Evolutionary conservation across 2,888 invertebrate species (phyloP), one percentile per base, ranked within the genome.

Genomic region (Athalia circularis): DNA sequence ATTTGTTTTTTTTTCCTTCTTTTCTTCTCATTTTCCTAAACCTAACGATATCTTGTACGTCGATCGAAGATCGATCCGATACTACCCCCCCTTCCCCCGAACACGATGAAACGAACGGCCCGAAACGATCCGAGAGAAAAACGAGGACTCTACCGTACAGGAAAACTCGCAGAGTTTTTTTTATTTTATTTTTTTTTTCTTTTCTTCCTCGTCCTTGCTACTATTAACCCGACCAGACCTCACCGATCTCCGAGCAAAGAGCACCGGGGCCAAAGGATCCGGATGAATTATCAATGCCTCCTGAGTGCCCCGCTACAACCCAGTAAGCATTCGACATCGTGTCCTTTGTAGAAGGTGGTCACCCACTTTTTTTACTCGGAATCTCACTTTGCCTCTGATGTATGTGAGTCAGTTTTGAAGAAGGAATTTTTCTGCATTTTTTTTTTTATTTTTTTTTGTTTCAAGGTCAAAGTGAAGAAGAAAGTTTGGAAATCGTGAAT

Each of bases 251-350:
- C 50, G 62, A 43, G 47, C 59, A 47, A 65, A 77, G 45, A 47
- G 48, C 15, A 54, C 29, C 59, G 61, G 59, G 61, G 77, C 61
- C 61, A 77, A 29, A 48, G 68, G 72, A 64, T 70, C 59, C 72
- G 52, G 62, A 62, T 78, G 78, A 78, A 78, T 78, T 70, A 78
- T 78, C 52, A 70, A 78, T 78, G 64, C 72, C 13, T 29, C 15
- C 68, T 72, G 78, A 78, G 78, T 78, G 78, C 78, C 78, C 77
- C 13, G 62, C 61, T 29, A 64, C 75, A 62, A 75, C 54, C 62
- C 64, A 50, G 62, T 48, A n/a, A 75, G 75, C 75, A 62, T 62
- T 64, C 62, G 43, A 50, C 50, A 48, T 50, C 75, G 47, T 72
- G n/a, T 62, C 50, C 50, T 64, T 75, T 75, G 75, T 48, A 45